A percentile compares a stretch with the other conserved stretches of the same genome.
Evolutionary conservation across 2,888 invertebrate genomes (phyloP).

Genomic region (Dione vanillae): DNA sequence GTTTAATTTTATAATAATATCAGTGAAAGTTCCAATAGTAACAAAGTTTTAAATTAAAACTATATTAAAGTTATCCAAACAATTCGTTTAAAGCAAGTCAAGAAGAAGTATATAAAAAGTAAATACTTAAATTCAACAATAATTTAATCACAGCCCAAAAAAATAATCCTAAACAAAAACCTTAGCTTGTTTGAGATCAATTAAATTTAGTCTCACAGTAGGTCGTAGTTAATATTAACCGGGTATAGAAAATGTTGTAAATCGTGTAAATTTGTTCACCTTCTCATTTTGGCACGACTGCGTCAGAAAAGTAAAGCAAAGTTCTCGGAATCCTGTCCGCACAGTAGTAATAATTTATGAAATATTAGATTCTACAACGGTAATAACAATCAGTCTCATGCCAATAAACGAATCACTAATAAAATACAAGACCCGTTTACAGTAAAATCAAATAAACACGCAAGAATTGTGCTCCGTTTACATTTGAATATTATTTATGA

Average conservation of each 20-base stretch:
- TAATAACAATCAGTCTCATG: conserved; percentile 77
- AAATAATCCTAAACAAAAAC: conserved; percentile 24
- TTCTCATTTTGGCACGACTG: conserved; percentile 24
- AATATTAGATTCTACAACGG: conserved; percentile 35
- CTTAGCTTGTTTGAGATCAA: conserved; percentile 23
- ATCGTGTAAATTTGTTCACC: conserved; percentile 12
- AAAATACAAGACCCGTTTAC: conserved; percentile 56
- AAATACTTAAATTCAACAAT: conserved; percentile 22
- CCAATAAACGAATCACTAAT: conserved; percentile 64
- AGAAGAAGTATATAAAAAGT: background rate
- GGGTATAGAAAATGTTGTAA: conserved; percentile 4
- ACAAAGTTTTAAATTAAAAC: background rate
- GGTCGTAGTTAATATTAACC: background rate
- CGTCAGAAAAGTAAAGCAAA: conserved; percentile 21
- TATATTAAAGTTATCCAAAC: background rate
- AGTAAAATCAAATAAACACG: conserved; percentile 47
- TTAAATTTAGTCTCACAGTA: conserved; percentile 20
- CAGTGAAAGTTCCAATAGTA: conserved; percentile 12
- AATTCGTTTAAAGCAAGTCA: background rate
- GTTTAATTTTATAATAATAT: conserved; percentile 37
- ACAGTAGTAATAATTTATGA: conserved; percentile 4
- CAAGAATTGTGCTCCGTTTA: conserved; percentile 36
- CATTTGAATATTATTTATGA: conserved; percentile 41
- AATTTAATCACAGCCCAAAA: conserved; percentile 38
- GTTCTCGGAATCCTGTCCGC: background rate